Percentiles rank a stretch among this genome's conserved stretches.
Conservation (phyloP, 2,113 vertebrate species). For the Echinops telfairi region DNA sequence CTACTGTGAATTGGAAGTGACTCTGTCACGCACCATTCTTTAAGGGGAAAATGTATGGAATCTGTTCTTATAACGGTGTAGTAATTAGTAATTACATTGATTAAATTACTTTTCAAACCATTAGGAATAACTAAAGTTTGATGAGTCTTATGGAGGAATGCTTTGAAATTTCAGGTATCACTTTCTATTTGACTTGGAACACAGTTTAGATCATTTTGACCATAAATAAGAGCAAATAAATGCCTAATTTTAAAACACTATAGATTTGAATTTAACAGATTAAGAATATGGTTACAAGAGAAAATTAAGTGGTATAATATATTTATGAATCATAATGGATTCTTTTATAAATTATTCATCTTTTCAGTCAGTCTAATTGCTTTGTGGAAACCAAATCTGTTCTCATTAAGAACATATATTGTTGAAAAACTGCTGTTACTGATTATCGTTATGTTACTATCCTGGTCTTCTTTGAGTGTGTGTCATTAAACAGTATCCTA, state of each 20-base stretch:
- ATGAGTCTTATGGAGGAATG: slow-evolving; percentile 40
- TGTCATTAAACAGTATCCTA: slow-evolving; percentile 56
- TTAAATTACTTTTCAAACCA: no score
- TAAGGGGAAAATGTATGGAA: background rate
- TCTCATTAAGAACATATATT: slow-evolving; percentile 22
- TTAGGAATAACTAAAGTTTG: background rate
- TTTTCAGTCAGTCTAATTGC: slow-evolving; percentile 36
- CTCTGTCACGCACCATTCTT: background rate
- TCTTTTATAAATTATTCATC: background rate
- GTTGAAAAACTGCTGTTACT: slow-evolving; percentile 44
- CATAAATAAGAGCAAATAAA: slow-evolving; percentile 10
- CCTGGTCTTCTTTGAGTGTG: background rate
- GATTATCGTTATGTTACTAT: slow-evolving; percentile 26
- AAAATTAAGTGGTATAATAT: slow-evolving; percentile 5
- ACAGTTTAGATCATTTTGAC: slow-evolving; percentile 24
- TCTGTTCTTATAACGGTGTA: background rate
- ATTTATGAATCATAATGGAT: slow-evolving; percentile 24
- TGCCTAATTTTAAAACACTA: slow-evolving; percentile 2
- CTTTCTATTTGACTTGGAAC: slow-evolving; percentile 49
- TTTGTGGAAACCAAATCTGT: slow-evolving; percentile 20
- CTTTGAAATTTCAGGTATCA: slow-evolving; percentile 29
- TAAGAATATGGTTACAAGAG: slow-evolving; percentile 21
- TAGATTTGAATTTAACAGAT: slow-evolving; percentile 25
- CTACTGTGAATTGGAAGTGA: background rate
- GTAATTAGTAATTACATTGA: slow-evolving; percentile 26